Evolutionary conservation across 2,797 vertebrate species (phyloP).

Genomic region (Uromys caudimaculatus): DNA sequence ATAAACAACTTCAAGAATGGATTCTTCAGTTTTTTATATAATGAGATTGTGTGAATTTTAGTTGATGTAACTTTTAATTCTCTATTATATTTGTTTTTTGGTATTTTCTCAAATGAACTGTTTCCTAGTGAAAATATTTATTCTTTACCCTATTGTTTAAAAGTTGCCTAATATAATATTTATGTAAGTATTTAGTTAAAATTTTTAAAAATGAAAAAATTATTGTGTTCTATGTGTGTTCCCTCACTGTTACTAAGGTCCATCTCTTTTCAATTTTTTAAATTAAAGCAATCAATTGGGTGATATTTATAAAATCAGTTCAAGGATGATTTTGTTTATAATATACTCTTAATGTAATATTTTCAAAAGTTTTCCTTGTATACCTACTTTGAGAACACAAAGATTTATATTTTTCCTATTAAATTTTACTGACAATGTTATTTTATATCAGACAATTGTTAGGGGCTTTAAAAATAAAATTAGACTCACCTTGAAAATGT

Average conservation of each 20-base stretch:
- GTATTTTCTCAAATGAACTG: background rate
- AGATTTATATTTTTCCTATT: background rate
- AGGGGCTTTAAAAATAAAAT: constrained; percentile 19
- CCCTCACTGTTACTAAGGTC: background rate
- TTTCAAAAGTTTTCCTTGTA: background rate
- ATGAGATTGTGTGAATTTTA: background rate
- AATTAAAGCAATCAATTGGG: background rate
- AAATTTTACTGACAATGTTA: background rate
- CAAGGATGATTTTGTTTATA: background rate
- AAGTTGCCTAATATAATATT: background rate
- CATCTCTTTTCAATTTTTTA: background rate
- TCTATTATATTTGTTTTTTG: background rate
- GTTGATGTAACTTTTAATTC: background rate
- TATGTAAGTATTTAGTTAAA: background rate
- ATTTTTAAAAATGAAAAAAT: background rate
- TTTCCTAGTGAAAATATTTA: background rate
- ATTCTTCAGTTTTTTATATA: background rate
- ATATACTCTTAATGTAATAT: background rate
- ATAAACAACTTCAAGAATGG: background rate
- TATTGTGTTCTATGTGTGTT: background rate
- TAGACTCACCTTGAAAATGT: background rate
- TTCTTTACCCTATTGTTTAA: background rate
- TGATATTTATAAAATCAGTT: background rate
- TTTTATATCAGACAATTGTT: background rate
- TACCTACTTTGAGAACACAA: background rate